Conservation (phyloP, 1,140 invertebrate genomes). For the Drosophila quadrilineata region DNA sequence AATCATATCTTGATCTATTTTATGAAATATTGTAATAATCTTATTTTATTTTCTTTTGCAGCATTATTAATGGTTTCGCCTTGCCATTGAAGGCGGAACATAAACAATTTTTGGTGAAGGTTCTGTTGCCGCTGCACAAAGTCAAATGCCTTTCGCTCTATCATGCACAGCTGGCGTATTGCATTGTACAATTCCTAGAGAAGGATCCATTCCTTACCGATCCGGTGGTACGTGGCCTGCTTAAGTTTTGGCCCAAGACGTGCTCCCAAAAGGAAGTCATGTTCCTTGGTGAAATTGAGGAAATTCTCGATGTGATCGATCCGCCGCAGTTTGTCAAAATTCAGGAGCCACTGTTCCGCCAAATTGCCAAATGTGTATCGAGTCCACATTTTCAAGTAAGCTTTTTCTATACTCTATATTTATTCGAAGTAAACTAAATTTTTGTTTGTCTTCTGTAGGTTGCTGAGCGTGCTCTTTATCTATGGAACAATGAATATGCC, state of each 20-base stretch:
- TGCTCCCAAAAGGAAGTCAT: slow-evolving; percentile 99
- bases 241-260: slow-evolving; percentile 99
- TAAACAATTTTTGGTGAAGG: slow-evolving; percentile 99
- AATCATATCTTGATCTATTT: neutral
- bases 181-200: slow-evolving; percentile 99
- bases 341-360: slow-evolving; percentile 97
- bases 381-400: slow-evolving; percentile 97
- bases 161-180: slow-evolving; percentile 99
- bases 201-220: slow-evolving; percentile 98
- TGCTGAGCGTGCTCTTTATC: slow-evolving; percentile 97
- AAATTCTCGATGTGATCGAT: slow-evolving; percentile 99
- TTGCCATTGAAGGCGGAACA: slow-evolving; percentile 98
- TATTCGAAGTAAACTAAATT: neutral
- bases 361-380: slow-evolving; percentile 98
- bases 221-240: slow-evolving; percentile 95
- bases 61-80: slow-evolving; percentile 99
- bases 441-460: slow-evolving; percentile 85
- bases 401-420: neutral
- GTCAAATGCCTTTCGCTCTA: slow-evolving; percentile 96
- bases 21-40: neutral
- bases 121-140: slow-evolving; percentile 98
- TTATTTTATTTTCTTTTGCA: slow-evolving; percentile 81
- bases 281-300: slow-evolving; percentile 98
- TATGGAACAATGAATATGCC: slow-evolving; percentile 99
- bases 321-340: slow-evolving; percentile 99